These are phyloP conservation scores for Ochlodes sylvanus DNA, from an alignment of 2,888 invertebrate species.

Conservation along the genomic window DNA sequence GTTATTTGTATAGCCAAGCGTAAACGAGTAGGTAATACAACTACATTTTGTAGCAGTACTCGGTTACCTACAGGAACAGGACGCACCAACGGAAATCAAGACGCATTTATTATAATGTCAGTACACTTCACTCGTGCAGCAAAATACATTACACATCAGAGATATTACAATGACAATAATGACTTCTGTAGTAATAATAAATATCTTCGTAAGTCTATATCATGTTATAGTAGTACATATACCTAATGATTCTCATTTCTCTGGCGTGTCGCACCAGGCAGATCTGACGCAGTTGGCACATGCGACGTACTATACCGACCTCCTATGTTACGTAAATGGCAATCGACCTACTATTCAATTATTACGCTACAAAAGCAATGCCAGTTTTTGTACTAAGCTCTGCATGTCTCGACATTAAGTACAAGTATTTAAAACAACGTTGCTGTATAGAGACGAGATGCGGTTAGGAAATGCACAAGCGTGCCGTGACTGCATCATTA, in stretches of 20 bases:
- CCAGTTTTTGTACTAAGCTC: slow-evolving; percentile 8
- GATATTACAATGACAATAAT: slow-evolving; percentile 7
- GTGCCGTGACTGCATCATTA: slow-evolving; percentile 72
- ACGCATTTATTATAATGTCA: background rate
- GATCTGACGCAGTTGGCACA: slow-evolving; percentile 74
- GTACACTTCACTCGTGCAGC: background rate
- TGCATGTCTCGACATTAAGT: background rate
- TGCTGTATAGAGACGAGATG: slow-evolving; percentile 47
- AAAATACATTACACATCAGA: slow-evolving; percentile 4
- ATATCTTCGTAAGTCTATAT: slow-evolving; percentile 20
- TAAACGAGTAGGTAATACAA: no score
- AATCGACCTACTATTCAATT: slow-evolving; percentile 18
- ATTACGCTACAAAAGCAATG: slow-evolving; percentile 44
- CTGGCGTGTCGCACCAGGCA: slow-evolving; percentile 15
- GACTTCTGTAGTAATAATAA: slow-evolving; percentile 1
- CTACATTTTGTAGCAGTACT: slow-evolving; percentile 10
- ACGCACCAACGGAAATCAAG: no score
- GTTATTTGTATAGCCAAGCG: no score
- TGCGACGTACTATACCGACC: slow-evolving; percentile 46
- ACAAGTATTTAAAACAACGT: background rate
- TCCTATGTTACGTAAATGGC: slow-evolving; percentile 39
- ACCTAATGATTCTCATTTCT: slow-evolving; percentile 40
- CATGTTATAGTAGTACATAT: slow-evolving; percentile 21
- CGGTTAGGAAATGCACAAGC: slow-evolving; percentile 65
- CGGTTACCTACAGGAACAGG: slow-evolving; percentile 8